These are phyloP conservation scores for Taenioides sp. DNA, from an alignment of 2,797 vertebrate genomes.

Conservation along the genomic window DNA sequence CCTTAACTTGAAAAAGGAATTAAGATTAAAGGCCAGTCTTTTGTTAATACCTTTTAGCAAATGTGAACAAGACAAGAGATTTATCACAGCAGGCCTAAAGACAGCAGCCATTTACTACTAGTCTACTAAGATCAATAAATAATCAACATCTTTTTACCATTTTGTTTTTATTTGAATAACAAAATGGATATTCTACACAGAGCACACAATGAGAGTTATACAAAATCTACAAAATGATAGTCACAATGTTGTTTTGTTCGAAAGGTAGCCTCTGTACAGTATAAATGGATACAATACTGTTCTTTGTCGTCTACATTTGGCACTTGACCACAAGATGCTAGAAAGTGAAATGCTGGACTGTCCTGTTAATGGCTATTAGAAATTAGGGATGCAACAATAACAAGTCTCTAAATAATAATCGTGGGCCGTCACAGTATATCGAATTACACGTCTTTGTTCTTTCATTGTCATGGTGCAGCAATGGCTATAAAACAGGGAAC, in stretches of 20 bases:
- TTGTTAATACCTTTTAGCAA: no score
- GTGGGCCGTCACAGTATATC: no score
- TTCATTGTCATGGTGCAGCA: no score
- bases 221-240: slow-evolving; percentile 88
- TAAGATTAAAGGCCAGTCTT: no score
- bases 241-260: slow-evolving; percentile 80
- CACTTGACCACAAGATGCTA: slow-evolving; percentile 85
- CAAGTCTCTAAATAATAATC: no score
- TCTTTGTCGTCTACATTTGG: slow-evolving; percentile 78
- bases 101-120: no score
- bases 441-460: no score
- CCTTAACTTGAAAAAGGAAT: no score
- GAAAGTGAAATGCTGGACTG: slow-evolving; percentile 62
- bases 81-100: no score
- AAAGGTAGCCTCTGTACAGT: slow-evolving; percentile 81
- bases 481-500: no score
- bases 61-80: no score
- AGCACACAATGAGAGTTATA: slow-evolving; percentile 84
- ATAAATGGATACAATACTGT: slow-evolving; percentile 85
- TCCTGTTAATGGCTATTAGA: slow-evolving; percentile 30
- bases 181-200: slow-evolving; percentile 83
- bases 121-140: not conserved
- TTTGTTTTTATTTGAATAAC: slow-evolving; percentile 71
- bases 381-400: slow-evolving; percentile 14
- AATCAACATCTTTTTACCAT: slow-evolving; percentile 22